Conservation (phyloP, 2,113 vertebrate species). For the Campylomormyrus tamandua region DNA sequence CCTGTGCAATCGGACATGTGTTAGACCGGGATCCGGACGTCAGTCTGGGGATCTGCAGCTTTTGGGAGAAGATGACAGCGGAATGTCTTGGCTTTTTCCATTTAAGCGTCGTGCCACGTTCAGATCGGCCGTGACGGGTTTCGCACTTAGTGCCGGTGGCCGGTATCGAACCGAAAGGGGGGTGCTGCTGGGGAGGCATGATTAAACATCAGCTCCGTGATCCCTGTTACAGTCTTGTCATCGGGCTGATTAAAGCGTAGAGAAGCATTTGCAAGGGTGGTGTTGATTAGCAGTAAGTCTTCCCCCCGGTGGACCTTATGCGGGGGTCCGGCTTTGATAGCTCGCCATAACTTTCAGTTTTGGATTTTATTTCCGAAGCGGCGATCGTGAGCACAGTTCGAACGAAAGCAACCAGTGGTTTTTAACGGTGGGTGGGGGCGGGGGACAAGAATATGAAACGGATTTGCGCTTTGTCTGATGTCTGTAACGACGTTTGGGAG, state of each 20-base stretch:
- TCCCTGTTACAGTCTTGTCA: not conserved
- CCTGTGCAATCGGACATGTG: slow-evolving; percentile 14
- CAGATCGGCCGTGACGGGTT: not conserved
- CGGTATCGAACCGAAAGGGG: not conserved
- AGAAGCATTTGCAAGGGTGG: not conserved
- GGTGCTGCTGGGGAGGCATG: not conserved
- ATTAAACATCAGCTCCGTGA: not conserved
- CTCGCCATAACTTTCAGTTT: not conserved
- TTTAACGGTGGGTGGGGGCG: not conserved
- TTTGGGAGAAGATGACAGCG: not conserved
- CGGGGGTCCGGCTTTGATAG: not conserved
- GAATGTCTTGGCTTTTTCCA: not conserved
- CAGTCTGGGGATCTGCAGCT: not conserved
- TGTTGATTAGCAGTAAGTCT: not conserved
- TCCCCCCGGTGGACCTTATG: not conserved
- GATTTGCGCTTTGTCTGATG: not conserved
- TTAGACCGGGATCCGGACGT: slow-evolving; percentile 16
- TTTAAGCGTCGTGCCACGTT: not conserved
- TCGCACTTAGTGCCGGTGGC: not conserved
- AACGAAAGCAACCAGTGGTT: not conserved
- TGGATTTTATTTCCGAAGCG: not conserved
- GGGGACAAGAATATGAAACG: slow-evolving; percentile 10
- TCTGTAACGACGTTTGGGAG: not conserved
- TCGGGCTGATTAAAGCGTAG: not conserved
- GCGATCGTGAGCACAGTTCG: not conserved